Evolutionary conservation across 2,113 vertebrate genomes (phyloP).

Genomic region (Myxocyprinus asiaticus): DNA sequence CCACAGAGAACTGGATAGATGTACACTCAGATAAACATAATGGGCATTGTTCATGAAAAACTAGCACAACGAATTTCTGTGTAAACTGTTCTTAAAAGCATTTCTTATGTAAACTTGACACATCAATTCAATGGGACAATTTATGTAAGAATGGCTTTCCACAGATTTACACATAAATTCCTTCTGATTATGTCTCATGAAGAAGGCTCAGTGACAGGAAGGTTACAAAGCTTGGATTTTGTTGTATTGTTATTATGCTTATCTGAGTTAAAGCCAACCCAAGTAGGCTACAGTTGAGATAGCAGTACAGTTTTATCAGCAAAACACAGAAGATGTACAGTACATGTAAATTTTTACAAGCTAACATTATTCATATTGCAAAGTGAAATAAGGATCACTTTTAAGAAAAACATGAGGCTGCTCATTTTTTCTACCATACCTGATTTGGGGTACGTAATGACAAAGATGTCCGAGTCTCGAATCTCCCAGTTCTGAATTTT

Average conservation of each 20-base stretch:
- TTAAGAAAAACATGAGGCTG: no score
- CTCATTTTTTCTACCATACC: constrained; percentile 40
- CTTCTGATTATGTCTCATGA: neutral
- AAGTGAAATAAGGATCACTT: neutral
- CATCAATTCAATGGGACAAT: no score
- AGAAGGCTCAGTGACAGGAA: neutral
- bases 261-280: neutral
- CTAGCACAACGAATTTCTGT: no score
- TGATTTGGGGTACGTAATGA: constrained; percentile 69
- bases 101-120: no score
- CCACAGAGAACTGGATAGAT: no score
- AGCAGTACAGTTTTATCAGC: neutral
- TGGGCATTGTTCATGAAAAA: no score
- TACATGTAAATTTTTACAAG: neutral
- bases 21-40: no score
- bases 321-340: neutral
- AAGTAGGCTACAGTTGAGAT: no score
- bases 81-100: no score
- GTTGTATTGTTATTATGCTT: neutral
- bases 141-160: no score
- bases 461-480: constrained; percentile 63
- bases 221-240: neutral
- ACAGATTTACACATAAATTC: no score
- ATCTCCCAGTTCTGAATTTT: constrained; percentile 59
- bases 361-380: neutral